Evolutionary conservation across 2,797 vertebrate genomes (phyloP).

Genomic region (Phrynocephalus forsythii): DNA sequence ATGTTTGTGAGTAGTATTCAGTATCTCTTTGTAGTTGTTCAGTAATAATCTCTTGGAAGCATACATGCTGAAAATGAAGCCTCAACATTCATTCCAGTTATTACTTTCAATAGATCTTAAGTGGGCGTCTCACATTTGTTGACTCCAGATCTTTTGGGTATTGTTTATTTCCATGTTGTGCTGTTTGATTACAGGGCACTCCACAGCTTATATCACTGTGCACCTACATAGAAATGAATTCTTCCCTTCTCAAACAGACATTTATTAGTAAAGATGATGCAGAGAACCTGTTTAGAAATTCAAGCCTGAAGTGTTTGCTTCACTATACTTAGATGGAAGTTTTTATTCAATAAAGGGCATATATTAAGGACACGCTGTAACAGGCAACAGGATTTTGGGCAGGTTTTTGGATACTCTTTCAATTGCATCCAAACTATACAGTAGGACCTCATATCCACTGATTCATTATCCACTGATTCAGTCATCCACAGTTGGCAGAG

Average conservation of each 20-base stretch:
- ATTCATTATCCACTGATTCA: too few relatives aligned
- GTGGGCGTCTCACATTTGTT: not conserved
- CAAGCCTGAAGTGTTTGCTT: slow-evolving; percentile 34
- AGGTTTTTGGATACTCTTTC: too few relatives aligned
- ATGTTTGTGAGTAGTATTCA: not conserved
- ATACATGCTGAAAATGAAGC: not conserved
- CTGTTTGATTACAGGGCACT: slow-evolving; percentile 25
- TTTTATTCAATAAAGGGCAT: slow-evolving; percentile 40
- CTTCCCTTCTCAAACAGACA: not conserved
- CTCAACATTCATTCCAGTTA: not conserved
- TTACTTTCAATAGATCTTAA: not conserved
- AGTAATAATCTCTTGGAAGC: not conserved
- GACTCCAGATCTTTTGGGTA: too few relatives aligned
- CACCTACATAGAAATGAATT: slow-evolving; percentile 14
- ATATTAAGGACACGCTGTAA: slow-evolving; percentile 20
- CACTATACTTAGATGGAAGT: not conserved
- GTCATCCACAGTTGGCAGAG: too few relatives aligned
- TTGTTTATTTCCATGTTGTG: not conserved
- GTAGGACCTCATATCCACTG: too few relatives aligned
- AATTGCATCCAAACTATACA: not conserved
- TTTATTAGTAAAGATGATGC: slow-evolving; percentile 32
- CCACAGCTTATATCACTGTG: not conserved
- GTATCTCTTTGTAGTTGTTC: not conserved
- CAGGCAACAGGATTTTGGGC: too few relatives aligned
- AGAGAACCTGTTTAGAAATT: slow-evolving; percentile 22